phyloP scores from a whole-genome alignment of 2,113 vertebrate species.

The Nanger granti region DNA sequence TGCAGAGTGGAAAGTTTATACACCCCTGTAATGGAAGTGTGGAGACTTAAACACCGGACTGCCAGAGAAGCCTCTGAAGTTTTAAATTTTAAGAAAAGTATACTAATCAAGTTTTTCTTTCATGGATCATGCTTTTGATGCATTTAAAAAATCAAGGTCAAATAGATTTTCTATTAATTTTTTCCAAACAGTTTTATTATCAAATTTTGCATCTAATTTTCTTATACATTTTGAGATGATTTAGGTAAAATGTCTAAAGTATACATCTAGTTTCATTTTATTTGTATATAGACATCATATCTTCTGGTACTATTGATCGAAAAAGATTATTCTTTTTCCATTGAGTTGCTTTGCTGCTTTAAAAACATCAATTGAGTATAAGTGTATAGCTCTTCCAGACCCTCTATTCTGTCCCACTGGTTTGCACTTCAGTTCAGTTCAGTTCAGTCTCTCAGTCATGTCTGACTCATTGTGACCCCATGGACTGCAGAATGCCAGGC shows the following conservation, averaged over 20 bases:
- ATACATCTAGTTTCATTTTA: not conserved
- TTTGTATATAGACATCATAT: not conserved
- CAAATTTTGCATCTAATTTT: not conserved
- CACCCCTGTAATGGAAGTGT: not conserved
- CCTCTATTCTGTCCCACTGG: not conserved
- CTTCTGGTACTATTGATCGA: not conserved
- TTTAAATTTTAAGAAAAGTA: not conserved
- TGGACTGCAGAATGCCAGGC: not conserved
- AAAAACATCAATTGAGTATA: not conserved
- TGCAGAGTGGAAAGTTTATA: not conserved
- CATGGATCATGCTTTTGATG: not conserved
- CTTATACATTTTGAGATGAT: not conserved
- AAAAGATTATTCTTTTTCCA: not conserved
- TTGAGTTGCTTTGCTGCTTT: not conserved
- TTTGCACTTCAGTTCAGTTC: not conserved
- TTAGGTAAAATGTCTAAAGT: not conserved
- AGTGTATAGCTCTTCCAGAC: not conserved
- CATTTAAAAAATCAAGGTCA: not conserved
- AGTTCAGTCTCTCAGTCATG: rapidly evolving
- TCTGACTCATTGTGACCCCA: not conserved
- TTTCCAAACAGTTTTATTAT: not conserved
- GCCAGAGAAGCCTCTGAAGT: not conserved
- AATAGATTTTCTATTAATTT: not conserved
- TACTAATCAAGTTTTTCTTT: not conserved
- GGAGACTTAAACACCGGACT: not conserved